Base-by-base conservation (phyloP, 2,113 vertebrate genomes). In the Melanotaenia duboulayi region DNA sequence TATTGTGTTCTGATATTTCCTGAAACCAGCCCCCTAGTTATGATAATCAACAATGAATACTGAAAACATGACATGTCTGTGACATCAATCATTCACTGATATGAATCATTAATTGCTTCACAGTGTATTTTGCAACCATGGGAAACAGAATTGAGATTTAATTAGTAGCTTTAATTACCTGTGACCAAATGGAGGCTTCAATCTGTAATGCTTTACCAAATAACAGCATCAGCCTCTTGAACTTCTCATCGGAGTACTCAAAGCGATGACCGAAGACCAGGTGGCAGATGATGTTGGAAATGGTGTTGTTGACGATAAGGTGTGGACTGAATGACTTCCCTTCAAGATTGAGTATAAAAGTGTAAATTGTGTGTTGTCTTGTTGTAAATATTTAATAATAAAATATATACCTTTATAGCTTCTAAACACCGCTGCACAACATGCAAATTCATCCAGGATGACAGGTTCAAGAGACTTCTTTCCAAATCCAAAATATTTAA, bases 211-310 rank as follows among this genome's bases (percentile, higher is more conserved):
- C 69, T 50, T 91, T 80, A 25, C 90, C 90, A 46, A 93, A 60
- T 0, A 82, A 68, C 39, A 54, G 83, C 48, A 95, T 87, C 60
- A 96, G 35, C n/a, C 93, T 91, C 69, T 77, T 86, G 79, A 96
- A 95, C 42, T 32, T 50, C 48, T 50, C 60, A 65, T 96, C 92
- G 1, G 80, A 40, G 48, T 96, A 95, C 7, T 96, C 92, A 2
- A 95, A 96, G 66, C 94, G 92, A 32, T 86, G 86, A 17, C 95
- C 95, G 61, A 95, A 96, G 56, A 94, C 93, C 89, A 96, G 75
- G 10, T 89, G 93, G 57, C 92, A 96, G 85, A 96, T 96, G 65
- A 96, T 90, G 70, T 96, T 96, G 0, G 94, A 94, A 77, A 96
- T 91, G 19, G 92, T 89, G 0, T 90, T 91, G 48, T 94, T 96